phyloP scores from a whole-genome alignment of 2,888 invertebrate species.

The Lycophotia porphyrea region DNA sequence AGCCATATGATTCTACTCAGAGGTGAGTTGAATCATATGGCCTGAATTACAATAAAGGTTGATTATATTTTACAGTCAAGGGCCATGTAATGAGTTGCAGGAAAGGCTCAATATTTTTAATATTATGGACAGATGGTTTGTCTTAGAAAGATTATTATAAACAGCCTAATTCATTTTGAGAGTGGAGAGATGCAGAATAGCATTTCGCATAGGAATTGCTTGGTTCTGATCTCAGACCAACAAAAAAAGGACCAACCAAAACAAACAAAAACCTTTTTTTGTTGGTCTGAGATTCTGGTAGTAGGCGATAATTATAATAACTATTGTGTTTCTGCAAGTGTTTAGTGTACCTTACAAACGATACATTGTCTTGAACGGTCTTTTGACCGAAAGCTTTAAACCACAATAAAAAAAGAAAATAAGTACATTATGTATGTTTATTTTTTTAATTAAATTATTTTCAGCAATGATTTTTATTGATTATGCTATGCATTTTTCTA shows the following conservation, averaged over 20 bases:
- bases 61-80: not conserved
- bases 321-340: not conserved
- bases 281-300: too few species aligned
- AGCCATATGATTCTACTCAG: not conserved
- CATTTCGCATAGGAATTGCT: not conserved
- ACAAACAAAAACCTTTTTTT: too few species aligned
- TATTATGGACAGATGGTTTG: too few species aligned
- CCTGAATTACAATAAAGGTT: not conserved
- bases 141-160: too few species aligned
- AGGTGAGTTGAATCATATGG: not conserved
- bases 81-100: not conserved
- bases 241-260: too few species aligned
- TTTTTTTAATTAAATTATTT: not conserved
- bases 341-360: not conserved
- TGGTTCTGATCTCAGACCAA: too few species aligned
- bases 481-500: fast-evolving
- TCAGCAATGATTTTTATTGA: not conserved
- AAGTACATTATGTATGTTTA: too few species aligned
- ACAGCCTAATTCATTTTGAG: not conserved
- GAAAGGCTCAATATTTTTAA: not conserved
- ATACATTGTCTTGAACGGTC: not conserved
- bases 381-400: not conserved
- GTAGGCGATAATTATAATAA: not conserved
- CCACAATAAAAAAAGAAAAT: not conserved
- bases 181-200: not conserved